Conservation (phyloP, 2,797 vertebrate genomes). For the Perdix hodgsoniae region DNA sequence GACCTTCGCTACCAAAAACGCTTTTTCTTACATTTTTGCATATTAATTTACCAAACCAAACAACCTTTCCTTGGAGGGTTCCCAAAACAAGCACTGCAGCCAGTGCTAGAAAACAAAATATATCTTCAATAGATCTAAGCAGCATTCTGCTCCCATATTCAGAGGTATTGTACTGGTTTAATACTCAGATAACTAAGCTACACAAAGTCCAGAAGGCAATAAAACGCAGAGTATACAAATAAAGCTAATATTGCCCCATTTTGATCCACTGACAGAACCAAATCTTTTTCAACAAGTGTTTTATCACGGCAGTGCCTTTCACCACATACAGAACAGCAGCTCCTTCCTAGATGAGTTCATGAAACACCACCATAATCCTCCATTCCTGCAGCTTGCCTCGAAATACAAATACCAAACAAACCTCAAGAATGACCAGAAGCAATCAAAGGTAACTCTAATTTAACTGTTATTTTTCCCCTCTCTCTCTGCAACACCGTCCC, state of each 20-base stretch:
- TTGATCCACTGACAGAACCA: neutral
- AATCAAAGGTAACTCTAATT: neutral
- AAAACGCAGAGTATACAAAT: neutral
- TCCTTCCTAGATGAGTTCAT: neutral
- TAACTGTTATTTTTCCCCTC: fast-evolving
- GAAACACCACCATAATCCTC: neutral
- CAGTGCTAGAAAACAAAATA: neutral
- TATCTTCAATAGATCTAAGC: neutral
- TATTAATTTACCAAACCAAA: neutral
- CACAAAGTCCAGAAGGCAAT: neutral
- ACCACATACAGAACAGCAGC: neutral
- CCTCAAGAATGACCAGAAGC: neutral
- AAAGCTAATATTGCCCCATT: neutral
- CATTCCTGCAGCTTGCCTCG: neutral
- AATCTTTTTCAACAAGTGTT: neutral
- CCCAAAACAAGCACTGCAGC: neutral
- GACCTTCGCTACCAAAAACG: neutral
- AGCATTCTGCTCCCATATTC: neutral
- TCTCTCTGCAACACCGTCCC: neutral
- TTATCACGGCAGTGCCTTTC: neutral
- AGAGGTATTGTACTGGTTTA: neutral
- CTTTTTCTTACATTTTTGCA: neutral
- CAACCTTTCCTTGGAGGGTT: neutral
- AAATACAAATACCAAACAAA: neutral
- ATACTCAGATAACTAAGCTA: neutral